Percentiles rank a stretch among this genome's conserved stretches.
These are phyloP conservation scores for Rousettus leschenaultii DNA, from an alignment of 2,113 vertebrate genomes.

Conservation along the genomic window DNA sequence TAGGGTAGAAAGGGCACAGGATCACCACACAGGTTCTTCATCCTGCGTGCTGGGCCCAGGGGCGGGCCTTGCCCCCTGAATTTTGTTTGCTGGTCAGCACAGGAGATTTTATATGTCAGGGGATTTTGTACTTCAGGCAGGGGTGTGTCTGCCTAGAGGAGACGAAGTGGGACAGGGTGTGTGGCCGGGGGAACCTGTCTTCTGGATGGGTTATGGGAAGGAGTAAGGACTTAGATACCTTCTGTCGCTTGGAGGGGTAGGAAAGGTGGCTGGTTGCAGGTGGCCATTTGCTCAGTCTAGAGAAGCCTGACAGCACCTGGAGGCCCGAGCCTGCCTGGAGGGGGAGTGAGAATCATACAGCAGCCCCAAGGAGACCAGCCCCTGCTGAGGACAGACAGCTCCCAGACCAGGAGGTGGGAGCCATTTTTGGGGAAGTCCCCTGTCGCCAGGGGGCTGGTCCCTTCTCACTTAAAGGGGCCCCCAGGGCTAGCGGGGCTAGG, in stretches of 20 bases:
- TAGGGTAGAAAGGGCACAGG: background rate
- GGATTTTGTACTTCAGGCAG: background rate
- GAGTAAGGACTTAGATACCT: background rate
- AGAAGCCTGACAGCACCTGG: background rate
- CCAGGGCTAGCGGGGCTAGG: background rate
- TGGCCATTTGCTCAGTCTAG: background rate
- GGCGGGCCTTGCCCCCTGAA: background rate
- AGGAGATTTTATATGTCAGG: background rate
- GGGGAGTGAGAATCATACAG: no score
- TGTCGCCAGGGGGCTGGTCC: background rate
- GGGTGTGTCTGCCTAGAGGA: background rate
- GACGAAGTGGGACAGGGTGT: no score
- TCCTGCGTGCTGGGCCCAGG: background rate
- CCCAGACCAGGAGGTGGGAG: background rate
- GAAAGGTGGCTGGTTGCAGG: background rate
- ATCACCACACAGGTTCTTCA: no score
- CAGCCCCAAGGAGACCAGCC: background rate
- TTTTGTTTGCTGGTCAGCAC: background rate
- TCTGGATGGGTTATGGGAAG: background rate
- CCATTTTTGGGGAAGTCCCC: background rate
- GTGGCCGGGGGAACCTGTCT: background rate
- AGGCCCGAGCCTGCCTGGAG: background rate
- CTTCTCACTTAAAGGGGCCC: slow-evolving; percentile 63
- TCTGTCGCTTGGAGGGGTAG: background rate
- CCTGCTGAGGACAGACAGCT: background rate